Evolutionary conservation across 2,888 invertebrate genomes (phyloP).

Genomic region (Halocaridina rubra): DNA sequence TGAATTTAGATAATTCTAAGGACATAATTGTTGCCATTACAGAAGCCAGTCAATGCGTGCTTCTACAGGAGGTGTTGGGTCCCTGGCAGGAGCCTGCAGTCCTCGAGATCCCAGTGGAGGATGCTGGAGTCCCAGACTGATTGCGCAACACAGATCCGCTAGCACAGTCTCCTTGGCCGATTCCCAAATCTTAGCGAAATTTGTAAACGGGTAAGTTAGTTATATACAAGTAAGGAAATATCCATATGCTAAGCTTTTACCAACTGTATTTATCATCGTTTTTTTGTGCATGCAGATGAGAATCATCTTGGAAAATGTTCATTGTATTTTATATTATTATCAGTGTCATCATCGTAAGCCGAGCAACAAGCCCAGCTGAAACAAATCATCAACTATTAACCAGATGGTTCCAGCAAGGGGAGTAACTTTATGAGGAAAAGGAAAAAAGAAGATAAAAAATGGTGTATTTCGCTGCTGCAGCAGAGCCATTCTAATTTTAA

Average conservation of each 20-base stretch:
- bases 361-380: too few species aligned
- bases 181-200: constrained; percentile 47
- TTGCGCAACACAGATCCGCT: constrained; percentile 38
- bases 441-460: too few species aligned
- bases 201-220: constrained; percentile 48
- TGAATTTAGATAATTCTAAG: too few species aligned
- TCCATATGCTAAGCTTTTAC: background rate
- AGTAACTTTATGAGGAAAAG: too few species aligned
- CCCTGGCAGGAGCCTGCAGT: background rate
- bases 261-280: background rate
- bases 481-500: too few species aligned
- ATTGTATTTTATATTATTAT: too few species aligned
- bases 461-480: too few species aligned
- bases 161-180: constrained; percentile 59
- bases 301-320: too few species aligned
- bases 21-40: too few species aligned
- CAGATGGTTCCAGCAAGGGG: too few species aligned
- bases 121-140: constrained; percentile 26
- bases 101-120: background rate
- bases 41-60: background rate
- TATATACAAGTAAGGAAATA: background rate
- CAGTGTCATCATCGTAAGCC: too few species aligned
- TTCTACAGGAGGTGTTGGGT: background rate
- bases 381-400: too few species aligned
- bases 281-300: background rate